Evolutionary conservation across 2,797 vertebrate species (phyloP).

Genomic region (Sebastes hubbsi): DNA sequence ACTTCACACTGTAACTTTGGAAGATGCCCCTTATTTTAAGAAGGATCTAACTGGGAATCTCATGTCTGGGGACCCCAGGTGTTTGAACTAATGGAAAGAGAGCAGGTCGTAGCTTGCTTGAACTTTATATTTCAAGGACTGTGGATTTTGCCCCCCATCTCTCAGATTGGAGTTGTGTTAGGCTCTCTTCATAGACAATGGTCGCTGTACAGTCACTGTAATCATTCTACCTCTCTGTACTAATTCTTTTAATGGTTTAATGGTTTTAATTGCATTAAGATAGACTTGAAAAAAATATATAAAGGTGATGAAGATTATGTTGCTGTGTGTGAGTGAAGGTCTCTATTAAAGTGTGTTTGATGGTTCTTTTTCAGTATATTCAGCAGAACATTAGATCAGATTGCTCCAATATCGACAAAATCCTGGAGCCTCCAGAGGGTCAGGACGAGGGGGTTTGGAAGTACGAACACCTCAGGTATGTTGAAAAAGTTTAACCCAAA

Average conservation of each 20-base stretch:
- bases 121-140: background rate
- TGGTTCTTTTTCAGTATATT: constrained; percentile 88
- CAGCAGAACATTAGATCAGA: constrained; percentile 98
- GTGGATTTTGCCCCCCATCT: background rate
- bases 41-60: background rate
- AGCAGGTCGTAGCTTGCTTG: background rate
- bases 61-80: background rate
- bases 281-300: background rate
- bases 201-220: background rate
- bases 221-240: background rate
- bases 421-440: constrained; percentile 97
- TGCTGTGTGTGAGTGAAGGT: background rate
- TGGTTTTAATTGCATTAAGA: background rate
- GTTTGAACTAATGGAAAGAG: background rate
- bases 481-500: background rate
- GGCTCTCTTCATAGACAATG: background rate
- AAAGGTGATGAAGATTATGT: no score
- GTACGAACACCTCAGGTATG: constrained; percentile 96
- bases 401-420: constrained; percentile 98
- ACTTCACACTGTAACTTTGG: background rate
- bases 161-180: background rate
- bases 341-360: background rate
- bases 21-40: background rate
- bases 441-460: constrained; percentile 99
- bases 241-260: background rate